A percentile compares a stretch with the other conserved stretches of the same genome.
These are phyloP conservation scores for Eupsilia transversa DNA, from an alignment of 2,888 invertebrate species.

Conservation along the genomic window DNA sequence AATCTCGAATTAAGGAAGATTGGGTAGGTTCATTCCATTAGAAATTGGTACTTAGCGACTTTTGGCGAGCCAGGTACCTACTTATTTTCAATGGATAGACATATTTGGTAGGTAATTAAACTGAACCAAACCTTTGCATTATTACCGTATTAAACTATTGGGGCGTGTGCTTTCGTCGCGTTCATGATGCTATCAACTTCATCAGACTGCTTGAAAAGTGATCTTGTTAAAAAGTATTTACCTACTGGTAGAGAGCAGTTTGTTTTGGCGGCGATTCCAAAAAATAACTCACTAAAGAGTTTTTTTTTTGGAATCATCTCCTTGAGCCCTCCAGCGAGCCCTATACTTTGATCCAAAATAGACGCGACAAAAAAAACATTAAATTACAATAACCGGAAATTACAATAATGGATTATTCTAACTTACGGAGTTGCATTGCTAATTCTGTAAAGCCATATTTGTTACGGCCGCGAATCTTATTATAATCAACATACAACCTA, in stretches of 20 bases:
- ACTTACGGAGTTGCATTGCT: too few relatives aligned
- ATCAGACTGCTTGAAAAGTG: background rate
- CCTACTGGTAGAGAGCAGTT: background rate
- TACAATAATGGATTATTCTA: too few relatives aligned
- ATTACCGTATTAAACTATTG: background rate
- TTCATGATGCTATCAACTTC: background rate
- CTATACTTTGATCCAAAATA: slow-evolving; percentile 4
- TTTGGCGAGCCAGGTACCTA: background rate
- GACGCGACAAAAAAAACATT: background rate
- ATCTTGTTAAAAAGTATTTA: background rate
- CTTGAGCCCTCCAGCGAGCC: background rate
- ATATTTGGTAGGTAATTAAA: background rate
- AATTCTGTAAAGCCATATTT: too few relatives aligned
- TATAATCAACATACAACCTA: too few relatives aligned
- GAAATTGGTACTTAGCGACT: background rate
- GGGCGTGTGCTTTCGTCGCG: background rate
- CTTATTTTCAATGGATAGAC: background rate
- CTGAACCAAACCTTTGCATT: background rate
- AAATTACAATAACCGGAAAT: background rate
- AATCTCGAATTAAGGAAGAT: background rate
- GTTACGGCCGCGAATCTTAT: too few relatives aligned
- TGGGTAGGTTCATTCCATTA: background rate
- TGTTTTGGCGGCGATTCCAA: background rate
- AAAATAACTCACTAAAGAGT: background rate
- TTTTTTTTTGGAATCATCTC: background rate